A percentile compares a stretch with the other conserved stretches of the same genome.
phyloP scores from a whole-genome alignment of 2,113 vertebrate species.

The Equus quagga region DNA sequence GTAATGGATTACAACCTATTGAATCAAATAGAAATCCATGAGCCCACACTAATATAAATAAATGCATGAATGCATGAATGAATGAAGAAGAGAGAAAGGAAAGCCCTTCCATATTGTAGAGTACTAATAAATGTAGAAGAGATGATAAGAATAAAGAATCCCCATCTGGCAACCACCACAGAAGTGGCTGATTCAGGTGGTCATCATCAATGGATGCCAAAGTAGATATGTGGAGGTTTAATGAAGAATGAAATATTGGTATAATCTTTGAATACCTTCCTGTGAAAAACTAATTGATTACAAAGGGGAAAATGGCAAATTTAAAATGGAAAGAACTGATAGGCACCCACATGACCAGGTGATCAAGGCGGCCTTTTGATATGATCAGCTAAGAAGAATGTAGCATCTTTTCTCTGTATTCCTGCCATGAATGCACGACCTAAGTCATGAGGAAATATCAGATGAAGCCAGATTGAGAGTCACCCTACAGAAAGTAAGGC shows the following conservation, averaged over 20 bases:
- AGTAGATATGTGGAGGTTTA: background rate
- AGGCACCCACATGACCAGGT: background rate
- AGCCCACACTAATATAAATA: background rate
- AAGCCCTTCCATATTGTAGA: background rate
- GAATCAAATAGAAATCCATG: background rate
- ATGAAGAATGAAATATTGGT: background rate
- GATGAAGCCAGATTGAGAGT: background rate
- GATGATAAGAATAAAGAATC: background rate
- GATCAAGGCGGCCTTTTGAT: background rate
- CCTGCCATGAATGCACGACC: background rate
- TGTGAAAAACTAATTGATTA: background rate
- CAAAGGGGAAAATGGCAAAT: background rate
- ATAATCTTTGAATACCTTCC: background rate
- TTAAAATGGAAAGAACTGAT: conserved; percentile 18
- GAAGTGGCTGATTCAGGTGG: background rate
- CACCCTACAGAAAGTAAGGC: background rate
- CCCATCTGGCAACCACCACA: background rate
- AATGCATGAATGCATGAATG: background rate
- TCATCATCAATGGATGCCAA: background rate
- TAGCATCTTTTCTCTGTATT: background rate
- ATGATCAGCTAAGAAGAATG: conserved; percentile 3
- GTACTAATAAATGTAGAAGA: background rate
- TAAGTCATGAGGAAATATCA: background rate
- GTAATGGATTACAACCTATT: background rate
- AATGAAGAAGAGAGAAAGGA: background rate